Evolutionary conservation across 2,113 vertebrate genomes (phyloP), one percentile per base, ranked within the genome.

Genomic region (Ceuthmochares aereus): DNA sequence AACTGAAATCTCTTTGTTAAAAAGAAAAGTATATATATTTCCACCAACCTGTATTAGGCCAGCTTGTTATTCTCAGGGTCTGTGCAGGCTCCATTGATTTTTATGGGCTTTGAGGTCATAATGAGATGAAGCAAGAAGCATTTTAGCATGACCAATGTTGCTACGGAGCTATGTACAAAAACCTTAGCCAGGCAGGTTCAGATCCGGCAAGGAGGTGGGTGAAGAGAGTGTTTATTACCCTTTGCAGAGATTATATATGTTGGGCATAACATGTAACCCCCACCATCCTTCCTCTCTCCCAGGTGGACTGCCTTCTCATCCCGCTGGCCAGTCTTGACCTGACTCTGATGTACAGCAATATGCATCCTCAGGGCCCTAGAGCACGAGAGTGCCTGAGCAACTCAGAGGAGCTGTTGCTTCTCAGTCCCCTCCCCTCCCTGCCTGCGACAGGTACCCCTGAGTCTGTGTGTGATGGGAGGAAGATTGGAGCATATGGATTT

Each of bases 81-180:
- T 82, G 51, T 72, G 78, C 82, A 93, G 69, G 93, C 81, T 87
- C 81, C 81, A 22, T 30, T 93, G 93, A 58, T 69, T 94, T 95
- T 89, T 90, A 87, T 75, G 90, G 70, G 55, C 74, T 95, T 62
- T 55, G 55, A 59, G 89, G 66, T 66, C 4, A 0, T 52, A 62
- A 67, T 8, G 56, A 64, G 79, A 49, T 54, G 70, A 74, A 70
- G 52, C 0, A 9, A 58, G 89, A 72, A 58, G 14, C 29, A 14
- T n/a, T 95, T 88, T 6, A 32, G 60, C 89, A 49, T 5, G 19
- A 68, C 4, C 59, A 26, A 34, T 0, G 11, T 32, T 45, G 3
- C 22, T 42, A 16, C 34, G 85, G 69, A 90, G 60, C 78, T 37
- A 3, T 1, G 25, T 4, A 8, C 15, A 9, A 49, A 81, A 2